Evolutionary conservation across 1,140 invertebrate species (phyloP), one percentile per base, ranked within the genome.

Genomic region (Idris sp.): DNA sequence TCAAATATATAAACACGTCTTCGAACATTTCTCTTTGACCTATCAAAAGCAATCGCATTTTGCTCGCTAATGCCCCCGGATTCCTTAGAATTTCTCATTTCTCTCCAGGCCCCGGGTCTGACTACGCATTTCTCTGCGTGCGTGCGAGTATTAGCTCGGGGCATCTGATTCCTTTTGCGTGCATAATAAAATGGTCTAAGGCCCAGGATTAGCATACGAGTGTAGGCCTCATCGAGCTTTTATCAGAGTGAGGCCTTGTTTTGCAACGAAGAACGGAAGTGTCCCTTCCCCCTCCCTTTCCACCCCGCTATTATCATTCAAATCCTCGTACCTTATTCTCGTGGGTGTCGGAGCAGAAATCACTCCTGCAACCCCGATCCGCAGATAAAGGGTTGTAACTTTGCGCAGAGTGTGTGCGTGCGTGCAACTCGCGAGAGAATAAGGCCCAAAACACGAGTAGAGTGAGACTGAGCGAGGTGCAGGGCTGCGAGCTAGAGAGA

Each of bases 371-470:
- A 78, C 72, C 76, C 76, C 67, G 76, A 78, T 78, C 6, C 18
- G 41, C 59, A 65, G 74, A 76, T 78, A 76, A 76, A 76, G 61
- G 77, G 74, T 74, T 79, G 54, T 67, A 68, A 53, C 67, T 46
- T 35, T 64, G 74, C 62, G 44, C 68, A 4, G 11, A n/a, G 49
- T 51, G 11, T 59, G 28, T 67, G 62, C 64, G 49, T 69, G 64
- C 68, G 61, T 67, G 74, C 61, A 71, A 49, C 64, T 22, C 62
- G 51, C 56, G 61, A 49, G 30, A 61, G 46, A 72, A 67, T 54
- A 48, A 69, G 41, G 48, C 11, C 49, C 36, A 26, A 49, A 71
- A 62, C n/a, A n/a, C n/a, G n/a, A n/a, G n/a, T 25, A 28, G 48
- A 43, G 46, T 58, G 51, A 76, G 59, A 59, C 22, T 18, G 59